Evolutionary conservation across 2,113 vertebrate species (phyloP).

Genomic region (Amphiprion ocellaris): DNA sequence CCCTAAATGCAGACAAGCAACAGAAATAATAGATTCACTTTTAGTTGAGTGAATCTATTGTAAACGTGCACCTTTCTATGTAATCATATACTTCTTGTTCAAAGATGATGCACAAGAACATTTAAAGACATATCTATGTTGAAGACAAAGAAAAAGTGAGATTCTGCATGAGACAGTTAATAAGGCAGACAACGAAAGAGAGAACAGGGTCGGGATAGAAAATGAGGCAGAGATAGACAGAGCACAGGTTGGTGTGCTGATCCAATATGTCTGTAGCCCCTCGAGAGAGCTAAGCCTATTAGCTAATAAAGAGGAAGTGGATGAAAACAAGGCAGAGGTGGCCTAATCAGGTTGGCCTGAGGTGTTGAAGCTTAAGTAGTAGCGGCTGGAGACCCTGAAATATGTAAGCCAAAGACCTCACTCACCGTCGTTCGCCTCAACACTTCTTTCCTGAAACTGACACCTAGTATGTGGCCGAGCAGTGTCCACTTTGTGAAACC

Average conservation of each 20-base stretch:
- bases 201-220: slow-evolving; percentile 5
- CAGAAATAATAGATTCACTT: slow-evolving; percentile 52
- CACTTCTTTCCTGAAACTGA: slow-evolving; percentile 30
- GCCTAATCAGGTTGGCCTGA: slow-evolving; percentile 73
- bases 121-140: slow-evolving; percentile 4
- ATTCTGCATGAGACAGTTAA: slow-evolving; percentile 36
- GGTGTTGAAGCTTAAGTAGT: slow-evolving; percentile 68
- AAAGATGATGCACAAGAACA: slow-evolving; percentile 6
- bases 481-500: slow-evolving; percentile 30
- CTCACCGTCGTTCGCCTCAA: slow-evolving; percentile 22
- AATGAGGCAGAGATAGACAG: slow-evolving; percentile 49
- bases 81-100: background rate
- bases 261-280: slow-evolving; percentile 56
- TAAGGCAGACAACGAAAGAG: slow-evolving; percentile 8
- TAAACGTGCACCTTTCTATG: background rate
- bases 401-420: slow-evolving; percentile 51
- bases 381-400: slow-evolving; percentile 37
- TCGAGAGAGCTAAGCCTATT: slow-evolving; percentile 75
- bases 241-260: slow-evolving; percentile 65
- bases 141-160: background rate
- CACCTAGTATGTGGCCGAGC: background rate
- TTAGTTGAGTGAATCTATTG: slow-evolving; percentile 38
- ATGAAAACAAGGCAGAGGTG: slow-evolving; percentile 75
- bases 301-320: slow-evolving; percentile 75
- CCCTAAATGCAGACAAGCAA: slow-evolving; percentile 37